Evolutionary conservation across 2,797 vertebrate genomes (phyloP), one percentile per base, ranked within the genome.

Genomic region (Brachymystax lenok): DNA sequence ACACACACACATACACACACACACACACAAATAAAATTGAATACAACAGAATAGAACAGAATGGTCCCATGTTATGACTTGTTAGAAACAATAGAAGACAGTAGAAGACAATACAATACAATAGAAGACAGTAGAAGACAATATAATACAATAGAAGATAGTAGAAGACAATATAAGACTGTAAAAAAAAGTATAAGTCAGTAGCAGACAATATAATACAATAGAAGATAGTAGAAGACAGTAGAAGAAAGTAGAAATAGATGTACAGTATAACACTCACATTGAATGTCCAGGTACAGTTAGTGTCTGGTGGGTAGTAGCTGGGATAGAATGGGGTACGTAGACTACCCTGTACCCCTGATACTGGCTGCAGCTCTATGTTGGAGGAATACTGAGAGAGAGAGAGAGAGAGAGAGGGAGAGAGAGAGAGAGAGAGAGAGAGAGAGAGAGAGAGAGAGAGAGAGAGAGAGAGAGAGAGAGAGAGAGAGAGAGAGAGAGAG

Each of bases 271-370:
- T 69, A 74, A 5, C 4, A 3, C 94, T 95, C 89, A 98, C 98
- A 71, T 35, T 96, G 78, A 99, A 95, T 63, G 87, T 94, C 98
- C 98, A 99, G 86, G 93, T 96, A 77, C 97, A 98, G 84, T 95
- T 95, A 0, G 96, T 96, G 80, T 94, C 93, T 0, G 97, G 97
- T 0, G 97, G 94, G 83, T 98, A 99, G 92, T 98, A 98, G 83
- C 96, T 97, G 77, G 98, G 97, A 84, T 95, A 97, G 88, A 97
- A 96, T 0, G 97, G 97, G 0, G 97, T 99, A 82, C 83, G 77
- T 0, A 97, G 92, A 21, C 85, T 87, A 0, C 97, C 98, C 85
- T 97, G 97, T 0, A 86, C 64, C 1, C 94, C 95, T 70, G 90
- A 83, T 2, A 72, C 90, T 64, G 85, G 85, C 77, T 79, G 82